Conservation (phyloP, 1,140 invertebrate genomes). For the Sycophaga agraensis region DNA sequence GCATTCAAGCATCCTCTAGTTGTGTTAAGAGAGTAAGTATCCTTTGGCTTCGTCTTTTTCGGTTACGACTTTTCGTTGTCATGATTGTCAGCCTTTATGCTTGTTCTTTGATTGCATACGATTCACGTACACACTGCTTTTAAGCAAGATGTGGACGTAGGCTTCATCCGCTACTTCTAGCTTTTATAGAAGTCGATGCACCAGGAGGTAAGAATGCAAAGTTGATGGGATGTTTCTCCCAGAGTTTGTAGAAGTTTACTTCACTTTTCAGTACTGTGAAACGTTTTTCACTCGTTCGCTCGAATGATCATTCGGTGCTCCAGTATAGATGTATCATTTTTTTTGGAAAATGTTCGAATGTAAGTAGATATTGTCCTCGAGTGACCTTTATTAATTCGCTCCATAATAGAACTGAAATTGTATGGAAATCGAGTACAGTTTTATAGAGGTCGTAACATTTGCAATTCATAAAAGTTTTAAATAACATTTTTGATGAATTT, state of each 20-base stretch:
- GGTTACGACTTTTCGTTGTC: slow-evolving; percentile 14
- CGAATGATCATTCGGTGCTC: not conserved
- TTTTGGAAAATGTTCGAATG: not conserved
- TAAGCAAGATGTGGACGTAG: not conserved
- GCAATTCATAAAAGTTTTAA: not conserved
- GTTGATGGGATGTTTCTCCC: not conserved
- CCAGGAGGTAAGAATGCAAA: slow-evolving; percentile 5
- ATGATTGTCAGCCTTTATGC: slow-evolving; percentile 23
- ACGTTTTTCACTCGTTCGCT: not conserved
- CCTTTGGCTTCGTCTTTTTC: slow-evolving; percentile 12
- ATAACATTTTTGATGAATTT: slow-evolving; percentile 13
- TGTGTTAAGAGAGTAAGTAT: not conserved
- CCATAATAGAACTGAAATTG: not conserved
- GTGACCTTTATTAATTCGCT: not conserved
- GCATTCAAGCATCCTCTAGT: too few relatives aligned
- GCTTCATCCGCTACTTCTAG: not conserved
- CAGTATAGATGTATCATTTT: not conserved
- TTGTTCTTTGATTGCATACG: not conserved
- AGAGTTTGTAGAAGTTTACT: not conserved
- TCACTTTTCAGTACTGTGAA: not conserved
- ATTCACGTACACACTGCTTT: not conserved
- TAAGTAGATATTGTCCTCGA: not conserved
- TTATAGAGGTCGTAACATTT: not conserved
- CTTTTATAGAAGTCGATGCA: not conserved
- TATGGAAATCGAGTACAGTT: not conserved